A percentile compares a stretch with the other conserved stretches of the same genome.
Conservation (phyloP, 1,140 invertebrate species). For the Macrocentrus cingulum region DNA sequence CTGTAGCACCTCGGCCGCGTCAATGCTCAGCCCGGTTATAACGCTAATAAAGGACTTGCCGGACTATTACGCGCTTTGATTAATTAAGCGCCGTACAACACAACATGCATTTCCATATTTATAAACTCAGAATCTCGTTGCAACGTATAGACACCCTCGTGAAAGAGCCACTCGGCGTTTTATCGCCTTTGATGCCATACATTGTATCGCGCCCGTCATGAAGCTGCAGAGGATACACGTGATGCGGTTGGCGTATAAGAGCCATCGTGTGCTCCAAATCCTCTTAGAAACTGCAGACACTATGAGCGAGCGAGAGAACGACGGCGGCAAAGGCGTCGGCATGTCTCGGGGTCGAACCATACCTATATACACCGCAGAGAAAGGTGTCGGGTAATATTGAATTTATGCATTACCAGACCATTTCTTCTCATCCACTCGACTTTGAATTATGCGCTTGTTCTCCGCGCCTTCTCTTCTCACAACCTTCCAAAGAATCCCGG, state of each 20-base stretch:
- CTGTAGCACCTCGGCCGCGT: constrained; percentile 12
- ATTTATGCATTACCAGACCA: constrained; percentile 29
- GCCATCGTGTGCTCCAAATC: constrained; percentile 1
- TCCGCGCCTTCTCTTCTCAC: background rate
- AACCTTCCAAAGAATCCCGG: background rate
- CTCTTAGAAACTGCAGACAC: background rate
- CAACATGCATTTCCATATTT: too few species aligned
- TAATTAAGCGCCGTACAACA: too few species aligned
- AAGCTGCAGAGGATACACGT: background rate
- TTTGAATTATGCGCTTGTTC: constrained; percentile 13
- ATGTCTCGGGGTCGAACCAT: constrained; percentile 16
- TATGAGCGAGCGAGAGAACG: background rate
- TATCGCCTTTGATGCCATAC: background rate
- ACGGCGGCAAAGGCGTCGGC: constrained; percentile 18
- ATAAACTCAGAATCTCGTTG: too few species aligned
- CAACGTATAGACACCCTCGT: too few species aligned
- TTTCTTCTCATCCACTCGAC: constrained; percentile 18
- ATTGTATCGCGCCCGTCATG: background rate
- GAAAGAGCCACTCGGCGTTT: too few species aligned
- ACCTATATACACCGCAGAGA: constrained; percentile 1
- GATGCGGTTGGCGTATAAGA: background rate
- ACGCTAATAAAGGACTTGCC: constrained; percentile 1
- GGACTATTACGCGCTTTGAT: background rate
- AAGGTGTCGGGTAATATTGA: constrained; percentile 29
- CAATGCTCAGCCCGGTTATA: constrained; percentile 12